Percentiles rank a stretch among this genome's conserved stretches.
Conservation (phyloP, 1,140 invertebrate species). For the Cryptotermes secundus region DNA sequence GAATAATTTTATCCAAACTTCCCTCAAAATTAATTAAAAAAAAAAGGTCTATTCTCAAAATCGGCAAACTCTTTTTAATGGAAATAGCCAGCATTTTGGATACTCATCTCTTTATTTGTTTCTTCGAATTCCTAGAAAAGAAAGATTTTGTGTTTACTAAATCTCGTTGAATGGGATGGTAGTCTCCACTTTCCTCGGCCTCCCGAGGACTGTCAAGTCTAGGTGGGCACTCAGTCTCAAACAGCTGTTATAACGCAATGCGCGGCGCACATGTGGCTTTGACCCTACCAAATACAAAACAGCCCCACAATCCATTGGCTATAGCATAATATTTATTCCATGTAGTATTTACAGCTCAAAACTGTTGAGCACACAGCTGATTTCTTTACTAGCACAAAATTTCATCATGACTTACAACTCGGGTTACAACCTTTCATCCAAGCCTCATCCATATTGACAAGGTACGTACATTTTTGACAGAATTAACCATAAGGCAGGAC, state of each 20-base stretch:
- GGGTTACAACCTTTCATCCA: too few species aligned
- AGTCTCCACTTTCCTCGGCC: constrained; percentile 21
- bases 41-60: neutral
- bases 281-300: neutral
- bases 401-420: too few species aligned
- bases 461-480: too few species aligned
- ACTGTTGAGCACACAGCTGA: too few species aligned
- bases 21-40: neutral
- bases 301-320: constrained; percentile 1
- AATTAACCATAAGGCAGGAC: too few species aligned
- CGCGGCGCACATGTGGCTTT: constrained; percentile 33
- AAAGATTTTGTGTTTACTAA: neutral
- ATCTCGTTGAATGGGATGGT: constrained; percentile 12
- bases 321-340: neutral
- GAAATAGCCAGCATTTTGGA: constrained; percentile 10
- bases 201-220: neutral
- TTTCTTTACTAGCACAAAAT: too few species aligned
- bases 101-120: neutral
- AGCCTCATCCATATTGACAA: too few species aligned
- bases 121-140: constrained; percentile 24
- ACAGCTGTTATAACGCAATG: constrained; percentile 16
- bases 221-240: neutral
- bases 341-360: neutral
- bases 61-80: neutral
- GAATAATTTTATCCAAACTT: neutral